Percentiles rank a stretch among this genome's conserved stretches.
Conservation (phyloP, 2,113 vertebrate genomes). For the Elgaria multicarinata region DNA sequence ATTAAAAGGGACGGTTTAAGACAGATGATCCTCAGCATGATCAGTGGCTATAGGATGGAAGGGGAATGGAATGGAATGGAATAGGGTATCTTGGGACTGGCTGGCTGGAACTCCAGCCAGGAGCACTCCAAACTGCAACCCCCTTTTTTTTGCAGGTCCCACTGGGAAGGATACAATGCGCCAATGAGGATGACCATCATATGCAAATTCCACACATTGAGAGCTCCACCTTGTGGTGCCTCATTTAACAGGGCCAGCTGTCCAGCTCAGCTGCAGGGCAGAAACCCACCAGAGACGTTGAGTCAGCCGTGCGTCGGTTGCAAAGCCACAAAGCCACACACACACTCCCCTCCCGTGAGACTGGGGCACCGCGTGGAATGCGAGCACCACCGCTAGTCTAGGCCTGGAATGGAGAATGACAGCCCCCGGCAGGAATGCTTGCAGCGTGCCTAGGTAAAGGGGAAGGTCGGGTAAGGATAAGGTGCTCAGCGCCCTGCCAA, state of each 20-base stretch:
- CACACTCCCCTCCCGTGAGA: no score
- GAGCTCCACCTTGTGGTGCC: not conserved
- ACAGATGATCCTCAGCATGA: no score
- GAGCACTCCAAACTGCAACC: not conserved
- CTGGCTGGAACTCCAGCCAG: no score
- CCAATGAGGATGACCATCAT: not conserved
- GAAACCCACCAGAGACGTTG: not conserved
- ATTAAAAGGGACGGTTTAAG: no score
- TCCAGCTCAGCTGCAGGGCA: accelerated
- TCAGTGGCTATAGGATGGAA: no score
- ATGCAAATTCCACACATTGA: not conserved
- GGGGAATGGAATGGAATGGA: no score
- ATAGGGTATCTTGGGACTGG: no score
- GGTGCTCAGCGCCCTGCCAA: constrained; percentile 29
- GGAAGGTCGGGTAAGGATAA: constrained; percentile 53
- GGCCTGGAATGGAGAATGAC: constrained; percentile 33
- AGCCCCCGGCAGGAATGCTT: constrained; percentile 41
- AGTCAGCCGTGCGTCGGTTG: not conserved
- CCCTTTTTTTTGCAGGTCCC: not conserved
- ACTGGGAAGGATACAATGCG: no score
- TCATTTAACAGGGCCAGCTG: accelerated
- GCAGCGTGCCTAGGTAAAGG: constrained; percentile 6
- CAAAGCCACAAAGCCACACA: constrained; percentile 8
- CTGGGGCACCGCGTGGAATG: constrained; percentile 33
- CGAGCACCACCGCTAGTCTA: not conserved